Evolutionary conservation across 2,113 vertebrate genomes (phyloP).

Genomic region (Nothocercus julius): DNA sequence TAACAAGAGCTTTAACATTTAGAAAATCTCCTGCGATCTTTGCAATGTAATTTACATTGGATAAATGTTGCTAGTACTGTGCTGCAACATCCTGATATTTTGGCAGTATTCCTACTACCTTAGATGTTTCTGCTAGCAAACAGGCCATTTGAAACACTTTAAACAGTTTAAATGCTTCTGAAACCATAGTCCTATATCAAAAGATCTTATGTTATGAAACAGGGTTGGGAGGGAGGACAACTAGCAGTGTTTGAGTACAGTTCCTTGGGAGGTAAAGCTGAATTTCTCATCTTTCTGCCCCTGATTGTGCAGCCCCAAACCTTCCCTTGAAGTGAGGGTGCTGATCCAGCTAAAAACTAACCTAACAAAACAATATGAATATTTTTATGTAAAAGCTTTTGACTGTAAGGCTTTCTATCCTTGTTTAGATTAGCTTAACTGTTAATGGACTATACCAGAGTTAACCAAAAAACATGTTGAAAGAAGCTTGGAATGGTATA

Average conservation of each 20-base stretch:
- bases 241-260: background rate
- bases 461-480: background rate
- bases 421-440: background rate
- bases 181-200: background rate
- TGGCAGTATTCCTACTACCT: background rate
- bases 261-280: background rate
- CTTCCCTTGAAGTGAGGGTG: background rate
- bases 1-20: background rate
- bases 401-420: background rate
- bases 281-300: background rate
- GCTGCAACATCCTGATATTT: background rate
- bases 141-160: background rate
- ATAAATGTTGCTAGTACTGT: background rate
- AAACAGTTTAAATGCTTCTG: background rate
- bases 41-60: background rate
- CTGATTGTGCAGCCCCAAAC: background rate
- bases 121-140: background rate
- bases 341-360: background rate
- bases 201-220: background rate
- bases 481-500: background rate
- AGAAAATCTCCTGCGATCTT: background rate
- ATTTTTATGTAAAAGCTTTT: background rate
- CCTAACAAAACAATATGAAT: background rate
- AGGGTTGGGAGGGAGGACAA: background rate
- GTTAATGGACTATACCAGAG: background rate